phyloP scores from a whole-genome alignment of 2,888 invertebrate species.

The Netelia fuscicornis region DNA sequence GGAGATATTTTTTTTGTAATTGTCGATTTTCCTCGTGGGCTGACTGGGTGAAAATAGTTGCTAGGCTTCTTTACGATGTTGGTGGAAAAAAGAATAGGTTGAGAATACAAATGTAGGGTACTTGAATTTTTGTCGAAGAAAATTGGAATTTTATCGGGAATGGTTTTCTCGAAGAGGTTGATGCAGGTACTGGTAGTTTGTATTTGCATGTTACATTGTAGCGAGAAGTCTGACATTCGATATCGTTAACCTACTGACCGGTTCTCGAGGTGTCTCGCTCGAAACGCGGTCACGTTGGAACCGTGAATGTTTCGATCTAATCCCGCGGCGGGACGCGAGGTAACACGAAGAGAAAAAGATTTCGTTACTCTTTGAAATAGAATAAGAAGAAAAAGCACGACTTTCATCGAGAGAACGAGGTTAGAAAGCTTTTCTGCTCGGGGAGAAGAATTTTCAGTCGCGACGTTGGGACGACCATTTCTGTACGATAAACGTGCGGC shows the following conservation, averaged over 20 bases:
- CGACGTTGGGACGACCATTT: slow-evolving; percentile 50
- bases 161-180: neutral
- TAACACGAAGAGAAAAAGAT: slow-evolving; percentile 10
- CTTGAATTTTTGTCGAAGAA: neutral
- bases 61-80: neutral
- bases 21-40: neutral
- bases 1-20: neutral
- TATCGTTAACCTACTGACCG: slow-evolving; percentile 83
- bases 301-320: slow-evolving; percentile 46
- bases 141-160: neutral
- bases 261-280: slow-evolving; percentile 73
- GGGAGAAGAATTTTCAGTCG: slow-evolving; percentile 20
- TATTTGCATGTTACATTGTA: slow-evolving; percentile 66
- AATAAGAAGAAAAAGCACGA: slow-evolving; percentile 25
- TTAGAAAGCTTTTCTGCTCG: slow-evolving; percentile 52
- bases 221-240: slow-evolving; percentile 72
- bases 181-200: slow-evolving; percentile 11
- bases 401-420: slow-evolving; percentile 22
- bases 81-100: no score
- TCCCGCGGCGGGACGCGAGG: slow-evolving; percentile 40
- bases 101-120: neutral
- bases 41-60: neutral
- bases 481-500: neutral
- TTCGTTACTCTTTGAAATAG: neutral
- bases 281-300: slow-evolving; percentile 72